Percentiles rank a stretch among this genome's conserved stretches.
These are phyloP conservation scores for Rhagoletis zephyria DNA, from an alignment of 1,140 invertebrate species.

Conservation along the genomic window DNA sequence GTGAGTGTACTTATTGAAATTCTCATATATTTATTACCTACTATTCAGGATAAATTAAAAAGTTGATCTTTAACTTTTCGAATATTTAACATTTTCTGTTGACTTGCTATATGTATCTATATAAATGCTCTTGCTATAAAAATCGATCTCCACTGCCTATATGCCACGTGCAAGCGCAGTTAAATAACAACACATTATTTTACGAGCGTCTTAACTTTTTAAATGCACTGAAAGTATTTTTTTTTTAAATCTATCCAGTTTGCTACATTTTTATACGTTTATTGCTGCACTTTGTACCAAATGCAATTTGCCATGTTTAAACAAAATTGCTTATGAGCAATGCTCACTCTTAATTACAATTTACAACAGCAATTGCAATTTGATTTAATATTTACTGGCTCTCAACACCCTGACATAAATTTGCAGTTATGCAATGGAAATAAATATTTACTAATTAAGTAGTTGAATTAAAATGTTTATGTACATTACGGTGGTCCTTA, in stretches of 20 bases:
- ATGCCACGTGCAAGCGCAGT: too few relatives aligned
- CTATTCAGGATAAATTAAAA: too few relatives aligned
- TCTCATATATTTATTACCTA: too few relatives aligned
- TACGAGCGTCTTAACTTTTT: too few relatives aligned
- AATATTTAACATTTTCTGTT: too few relatives aligned
- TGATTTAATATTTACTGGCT: constrained; percentile 8
- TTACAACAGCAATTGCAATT: neutral
- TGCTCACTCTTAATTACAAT: constrained; percentile 17
- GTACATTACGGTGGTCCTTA: too few relatives aligned
- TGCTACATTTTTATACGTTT: neutral
- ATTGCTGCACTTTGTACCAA: constrained; percentile 23
- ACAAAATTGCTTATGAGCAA: constrained; percentile 39
- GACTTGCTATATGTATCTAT: too few relatives aligned
- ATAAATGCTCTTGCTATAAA: too few relatives aligned
- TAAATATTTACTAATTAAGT: constrained; percentile 22
- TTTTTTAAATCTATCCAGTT: neutral
- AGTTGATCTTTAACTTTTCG: too few relatives aligned
- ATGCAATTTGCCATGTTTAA: constrained; percentile 11
- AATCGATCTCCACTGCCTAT: too few relatives aligned
- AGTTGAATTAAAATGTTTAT: neutral
- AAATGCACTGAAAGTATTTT: neutral
- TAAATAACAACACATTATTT: too few relatives aligned
- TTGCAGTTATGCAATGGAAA: constrained; percentile 20
- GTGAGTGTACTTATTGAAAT: too few relatives aligned
- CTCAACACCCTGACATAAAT: constrained; percentile 18